Conservation (phyloP, 1,140 invertebrate genomes). For the Alviniconcha marisindica region DNA sequence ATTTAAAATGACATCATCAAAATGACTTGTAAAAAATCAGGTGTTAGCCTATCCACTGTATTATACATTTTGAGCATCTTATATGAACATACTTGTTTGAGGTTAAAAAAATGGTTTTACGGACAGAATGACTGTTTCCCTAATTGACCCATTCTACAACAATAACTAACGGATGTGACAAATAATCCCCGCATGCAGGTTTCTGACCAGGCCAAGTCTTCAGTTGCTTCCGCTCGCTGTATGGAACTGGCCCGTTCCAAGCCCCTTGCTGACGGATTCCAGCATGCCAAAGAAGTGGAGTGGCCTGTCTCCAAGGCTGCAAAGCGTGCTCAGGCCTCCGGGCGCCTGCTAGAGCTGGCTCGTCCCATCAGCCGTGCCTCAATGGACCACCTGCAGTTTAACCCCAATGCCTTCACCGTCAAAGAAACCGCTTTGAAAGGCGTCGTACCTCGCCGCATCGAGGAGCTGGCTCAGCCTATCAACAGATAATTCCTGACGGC, state of each 20-base stretch:
- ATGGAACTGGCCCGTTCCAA: conserved; percentile 65
- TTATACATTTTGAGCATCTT: too few relatives aligned
- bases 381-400: conserved; percentile 72
- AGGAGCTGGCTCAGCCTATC: conserved; percentile 64
- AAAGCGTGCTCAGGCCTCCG: conserved; percentile 57
- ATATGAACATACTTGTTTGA: too few relatives aligned
- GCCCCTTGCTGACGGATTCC: conserved; percentile 64
- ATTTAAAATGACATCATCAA: too few relatives aligned
- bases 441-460: conserved; percentile 55
- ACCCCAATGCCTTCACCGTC: conserved; percentile 71
- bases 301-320: conserved; percentile 64
- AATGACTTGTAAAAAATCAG: too few relatives aligned
- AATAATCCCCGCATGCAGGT: too few relatives aligned
- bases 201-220: conserved; percentile 57
- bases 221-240: conserved; percentile 62
- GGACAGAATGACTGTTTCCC: too few relatives aligned
- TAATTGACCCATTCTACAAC: too few relatives aligned
- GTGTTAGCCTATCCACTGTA: too few relatives aligned
- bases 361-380: conserved; percentile 64
- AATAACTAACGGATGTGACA: too few relatives aligned
- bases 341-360: conserved; percentile 62
- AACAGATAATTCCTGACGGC: conserved; percentile 53
- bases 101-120: too few relatives aligned
- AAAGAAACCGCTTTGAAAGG: conserved; percentile 68
- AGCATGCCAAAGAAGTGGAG: conserved; percentile 57